Percentiles rank a stretch among this genome's conserved stretches.
phyloP scores from a whole-genome alignment of 2,888 invertebrate genomes.

The Heliconius hortense region DNA sequence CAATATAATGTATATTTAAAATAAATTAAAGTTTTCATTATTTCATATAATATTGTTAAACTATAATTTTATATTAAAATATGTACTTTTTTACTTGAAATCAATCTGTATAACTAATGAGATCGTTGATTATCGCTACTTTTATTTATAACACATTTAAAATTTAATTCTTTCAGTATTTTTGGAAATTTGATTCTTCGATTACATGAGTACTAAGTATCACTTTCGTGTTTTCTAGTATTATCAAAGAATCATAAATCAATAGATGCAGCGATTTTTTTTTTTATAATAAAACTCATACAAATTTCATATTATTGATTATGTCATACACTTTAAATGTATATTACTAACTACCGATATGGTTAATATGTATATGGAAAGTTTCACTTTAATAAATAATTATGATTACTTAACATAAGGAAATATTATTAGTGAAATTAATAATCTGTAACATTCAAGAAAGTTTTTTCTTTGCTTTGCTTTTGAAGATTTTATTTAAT shows the following conservation, averaged over 20 bases:
- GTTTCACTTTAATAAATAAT: constrained; percentile 17
- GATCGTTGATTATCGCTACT: background rate
- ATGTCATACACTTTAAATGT: constrained; percentile 14
- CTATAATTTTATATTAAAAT: background rate
- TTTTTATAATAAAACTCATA: background rate
- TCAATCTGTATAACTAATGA: background rate
- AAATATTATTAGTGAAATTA: constrained; percentile 5
- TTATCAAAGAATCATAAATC: background rate
- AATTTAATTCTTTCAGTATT: too few species aligned
- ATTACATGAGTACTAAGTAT: too few species aligned
- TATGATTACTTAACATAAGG: constrained; percentile 15
- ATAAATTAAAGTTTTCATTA: background rate
- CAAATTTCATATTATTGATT: too few species aligned
- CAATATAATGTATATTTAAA: background rate
- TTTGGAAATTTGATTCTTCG: too few species aligned
- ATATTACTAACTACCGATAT: constrained; percentile 6
- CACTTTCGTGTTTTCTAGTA: background rate
- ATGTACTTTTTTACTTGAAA: background rate
- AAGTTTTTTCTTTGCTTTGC: background rate
- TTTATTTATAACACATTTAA: background rate
- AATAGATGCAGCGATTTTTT: background rate
- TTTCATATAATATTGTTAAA: background rate
- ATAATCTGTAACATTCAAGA: background rate
- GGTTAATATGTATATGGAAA: constrained; percentile 11
- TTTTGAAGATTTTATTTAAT: background rate